Conservation (phyloP, 1,140 invertebrate species). For the Bombus superbus region DNA sequence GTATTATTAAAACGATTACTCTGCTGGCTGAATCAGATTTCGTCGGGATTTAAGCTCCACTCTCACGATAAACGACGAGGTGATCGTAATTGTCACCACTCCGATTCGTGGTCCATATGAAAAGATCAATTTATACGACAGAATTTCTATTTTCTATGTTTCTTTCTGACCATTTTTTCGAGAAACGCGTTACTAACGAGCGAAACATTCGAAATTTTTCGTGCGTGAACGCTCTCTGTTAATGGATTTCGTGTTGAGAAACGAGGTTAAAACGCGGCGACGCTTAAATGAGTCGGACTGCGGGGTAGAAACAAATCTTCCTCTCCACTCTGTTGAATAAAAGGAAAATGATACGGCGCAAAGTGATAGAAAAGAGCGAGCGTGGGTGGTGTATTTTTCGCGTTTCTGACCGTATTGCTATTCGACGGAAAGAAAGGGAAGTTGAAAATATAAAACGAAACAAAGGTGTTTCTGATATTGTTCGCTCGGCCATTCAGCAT, state of each 20-base stretch:
- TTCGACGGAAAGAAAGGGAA: not conserved
- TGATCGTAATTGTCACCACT: not conserved
- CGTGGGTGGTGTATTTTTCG: not conserved
- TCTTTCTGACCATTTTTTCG: too few relatives aligned
- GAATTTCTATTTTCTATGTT: not conserved
- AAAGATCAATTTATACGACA: not conserved
- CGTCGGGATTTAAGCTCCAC: too few relatives aligned
- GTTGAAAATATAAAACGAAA: not conserved
- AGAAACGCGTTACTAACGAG: not conserved
- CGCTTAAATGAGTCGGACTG: not conserved
- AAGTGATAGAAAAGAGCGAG: not conserved
- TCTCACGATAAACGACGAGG: too few relatives aligned
- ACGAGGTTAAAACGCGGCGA: not conserved
- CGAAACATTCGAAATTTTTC: not conserved
- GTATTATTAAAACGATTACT: too few relatives aligned
- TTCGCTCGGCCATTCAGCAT: not conserved
- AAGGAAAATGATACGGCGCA: not conserved
- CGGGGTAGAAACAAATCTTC: not conserved
- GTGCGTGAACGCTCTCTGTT: not conserved
- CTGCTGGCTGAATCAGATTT: too few relatives aligned
- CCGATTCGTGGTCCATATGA: not conserved
- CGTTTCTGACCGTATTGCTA: not conserved
- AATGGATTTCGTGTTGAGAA: not conserved
- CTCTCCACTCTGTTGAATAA: not conserved
- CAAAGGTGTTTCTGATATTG: constrained; percentile 15